Percentiles rank a stretch among this genome's conserved stretches.
phyloP scores from a whole-genome alignment of 1,140 invertebrate species.

The Caenorhabditis inopinata region DNA sequence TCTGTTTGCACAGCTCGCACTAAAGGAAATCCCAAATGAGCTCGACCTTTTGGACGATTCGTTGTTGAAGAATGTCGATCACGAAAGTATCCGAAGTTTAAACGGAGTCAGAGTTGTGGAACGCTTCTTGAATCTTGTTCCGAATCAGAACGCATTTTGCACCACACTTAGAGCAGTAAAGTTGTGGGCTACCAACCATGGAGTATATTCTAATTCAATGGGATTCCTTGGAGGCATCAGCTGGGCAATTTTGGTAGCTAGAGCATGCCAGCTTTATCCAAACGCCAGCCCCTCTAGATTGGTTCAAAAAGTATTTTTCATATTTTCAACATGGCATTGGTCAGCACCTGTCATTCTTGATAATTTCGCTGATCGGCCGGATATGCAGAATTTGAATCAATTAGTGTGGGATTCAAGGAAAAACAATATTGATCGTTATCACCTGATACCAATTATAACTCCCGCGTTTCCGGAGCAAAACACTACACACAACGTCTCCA shows the following conservation, averaged over 20 bases:
- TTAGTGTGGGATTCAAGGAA: conserved; percentile 78
- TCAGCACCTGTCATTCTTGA: conserved; percentile 93
- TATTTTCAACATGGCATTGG: conserved; percentile 97
- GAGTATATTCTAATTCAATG: conserved; percentile 95
- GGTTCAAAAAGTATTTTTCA: conserved; percentile 95
- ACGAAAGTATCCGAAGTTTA: conserved; percentile 78
- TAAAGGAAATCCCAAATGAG: conserved; percentile 65
- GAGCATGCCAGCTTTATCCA: conserved; percentile 96
- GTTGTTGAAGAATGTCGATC: conserved; percentile 7
- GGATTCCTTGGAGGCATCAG: conserved; percentile 95
- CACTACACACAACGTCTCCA: conserved; percentile 96
- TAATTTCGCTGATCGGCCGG: conserved; percentile 72
- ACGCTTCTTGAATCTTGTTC: conserved; percentile 91
- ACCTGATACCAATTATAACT: conserved; percentile 99
- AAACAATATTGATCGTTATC: conserved; percentile 67
- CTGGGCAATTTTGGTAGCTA: conserved; percentile 97
- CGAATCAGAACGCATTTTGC: conserved; percentile 89
- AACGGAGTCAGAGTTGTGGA: conserved; percentile 96
- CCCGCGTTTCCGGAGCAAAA: conserved; percentile 99
- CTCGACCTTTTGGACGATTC: background rate
- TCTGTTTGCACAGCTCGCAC: conserved; percentile 86
- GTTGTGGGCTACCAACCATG: conserved; percentile 71
- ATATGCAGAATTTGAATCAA: conserved; percentile 67
- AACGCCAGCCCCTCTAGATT: conserved; percentile 90
- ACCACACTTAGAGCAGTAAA: conserved; percentile 91